Evolutionary conservation across 2,113 vertebrate species (phyloP).

Genomic region (Mobula hypostoma): DNA sequence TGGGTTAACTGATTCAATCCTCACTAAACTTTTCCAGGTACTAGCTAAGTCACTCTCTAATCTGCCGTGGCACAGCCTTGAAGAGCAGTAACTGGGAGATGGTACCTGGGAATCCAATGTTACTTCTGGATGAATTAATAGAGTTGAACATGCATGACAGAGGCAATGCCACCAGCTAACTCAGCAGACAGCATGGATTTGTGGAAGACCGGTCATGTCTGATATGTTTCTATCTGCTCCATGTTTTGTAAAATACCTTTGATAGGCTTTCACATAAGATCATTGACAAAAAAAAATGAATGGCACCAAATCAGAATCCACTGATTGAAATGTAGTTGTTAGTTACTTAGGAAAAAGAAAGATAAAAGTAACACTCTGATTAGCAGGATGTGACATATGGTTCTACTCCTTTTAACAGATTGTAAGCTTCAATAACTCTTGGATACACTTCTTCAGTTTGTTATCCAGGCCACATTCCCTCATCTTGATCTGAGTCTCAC

Average conservation of each 20-base stretch:
- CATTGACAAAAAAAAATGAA: neutral
- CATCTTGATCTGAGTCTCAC: no score
- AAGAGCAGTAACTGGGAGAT: neutral
- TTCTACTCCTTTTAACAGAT: neutral
- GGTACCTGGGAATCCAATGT: neutral
- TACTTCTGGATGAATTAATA: neutral
- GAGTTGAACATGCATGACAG: neutral
- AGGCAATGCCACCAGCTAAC: neutral
- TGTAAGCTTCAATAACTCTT: no score
- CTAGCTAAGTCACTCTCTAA: neutral
- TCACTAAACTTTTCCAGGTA: neutral
- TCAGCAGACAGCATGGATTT: neutral
- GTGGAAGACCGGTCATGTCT: neutral
- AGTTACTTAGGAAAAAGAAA: neutral
- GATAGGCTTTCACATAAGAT: no score
- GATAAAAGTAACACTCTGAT: neutral
- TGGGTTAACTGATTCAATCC: neutral
- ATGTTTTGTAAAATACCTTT: no score
- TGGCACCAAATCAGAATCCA: no score
- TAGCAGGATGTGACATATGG: neutral
- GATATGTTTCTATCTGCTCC: no score
- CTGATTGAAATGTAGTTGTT: neutral
- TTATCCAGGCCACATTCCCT: no score
- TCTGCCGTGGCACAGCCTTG: neutral
- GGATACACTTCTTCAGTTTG: no score